Evolutionary conservation across 2,888 invertebrate species (phyloP), one percentile per base, ranked within the genome.

Genomic region (Tromatobia lineatoria): DNA sequence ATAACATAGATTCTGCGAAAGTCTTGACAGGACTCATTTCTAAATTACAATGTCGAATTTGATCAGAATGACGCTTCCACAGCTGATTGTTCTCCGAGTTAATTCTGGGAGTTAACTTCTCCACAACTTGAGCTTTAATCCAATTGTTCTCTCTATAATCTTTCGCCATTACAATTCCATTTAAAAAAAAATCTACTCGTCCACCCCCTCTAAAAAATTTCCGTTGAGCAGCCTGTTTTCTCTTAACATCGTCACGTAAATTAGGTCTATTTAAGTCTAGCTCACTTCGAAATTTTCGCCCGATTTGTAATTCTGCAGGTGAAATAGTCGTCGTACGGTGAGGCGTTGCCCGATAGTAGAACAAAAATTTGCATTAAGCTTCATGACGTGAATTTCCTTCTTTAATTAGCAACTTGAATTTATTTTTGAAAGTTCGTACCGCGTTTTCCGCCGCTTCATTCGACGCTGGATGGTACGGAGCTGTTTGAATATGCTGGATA

Each of bases 381-480:
- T 64, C 64, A 0, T 64, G 64, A 4, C 42, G 10, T 11, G 64
- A 42, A 6, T 38, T 20, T 0, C 59, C 59, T 2, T 47, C 20
- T 38, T 73, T n/a, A 0, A 73, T 2, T 4, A 66, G 25, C n/a
- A 54, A 42, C 29, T 69, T 80, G 10, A 85, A 69, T 25, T 77
- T 66, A 2, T 76, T 71, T 18, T 80, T 80, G 3, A 82, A 85
- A 0, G 74, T 45, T 2, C 61, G 29, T 0, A 83, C 75, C 10
- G 75, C 75, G n/a, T 83, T 83, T 20, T 83, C 82, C 0, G 82
- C 79, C 6, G 80, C 80, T 2, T 82, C 82, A 54, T 85, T 82
- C 0, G 75, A 82, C 20, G 76, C 76, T 10, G 80, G 85, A 34
- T 82, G 80, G 25, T 80, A 85, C 8, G 80, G 73, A 8, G 85